Base-by-base conservation (phyloP, 2,888 invertebrate genomes). In the Mythimna loreyi region DNA sequence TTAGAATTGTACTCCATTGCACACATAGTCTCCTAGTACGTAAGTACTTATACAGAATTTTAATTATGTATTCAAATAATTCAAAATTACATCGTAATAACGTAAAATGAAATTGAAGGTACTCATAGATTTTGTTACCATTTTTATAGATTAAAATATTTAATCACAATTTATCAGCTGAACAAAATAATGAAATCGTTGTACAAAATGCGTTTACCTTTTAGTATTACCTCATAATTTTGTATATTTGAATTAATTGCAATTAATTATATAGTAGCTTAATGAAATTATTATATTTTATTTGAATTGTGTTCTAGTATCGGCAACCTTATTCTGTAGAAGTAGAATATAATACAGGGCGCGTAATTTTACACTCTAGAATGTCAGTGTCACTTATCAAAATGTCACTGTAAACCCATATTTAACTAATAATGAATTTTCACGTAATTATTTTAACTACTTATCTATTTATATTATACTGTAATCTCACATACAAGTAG, bases 181-280 rank as follows among this genome's bases (percentile, higher is more conserved):
- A 83, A 87, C 83, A 82, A 87, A 87, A 86, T 80, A 78, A 84
- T 86, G 80, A 81, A 88, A 87, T 83, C 69, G 65, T 86, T 92
- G 92, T 92, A 92, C 90, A 92, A 91, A 91, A 86, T 88, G 75
- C 78, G 86, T 91, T 91, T 85, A 88, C 87, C 80, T 84, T 86
- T 85, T 84, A 83, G 72, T 84, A 88, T 86, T 91, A 89, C 89
- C 89, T 89, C 88, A 86, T 83, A 81, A 84, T 85, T 84, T 75
- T 80, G 71, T 82, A 85, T 82, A 85, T 82, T 82, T 80, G 61
- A 82, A 82, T 82, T 66, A 66, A 73, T 78, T 86, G 72, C 71
- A 72, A 77, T 80, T 67, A 74, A 75, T 80, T 49, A 21, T 80
- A 72, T 74, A 67, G 55, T 74, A 85, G 77, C 62, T 69, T 70